phyloP scores from a whole-genome alignment of 2,797 vertebrate genomes.

The Pantherophis vulpinus region DNA sequence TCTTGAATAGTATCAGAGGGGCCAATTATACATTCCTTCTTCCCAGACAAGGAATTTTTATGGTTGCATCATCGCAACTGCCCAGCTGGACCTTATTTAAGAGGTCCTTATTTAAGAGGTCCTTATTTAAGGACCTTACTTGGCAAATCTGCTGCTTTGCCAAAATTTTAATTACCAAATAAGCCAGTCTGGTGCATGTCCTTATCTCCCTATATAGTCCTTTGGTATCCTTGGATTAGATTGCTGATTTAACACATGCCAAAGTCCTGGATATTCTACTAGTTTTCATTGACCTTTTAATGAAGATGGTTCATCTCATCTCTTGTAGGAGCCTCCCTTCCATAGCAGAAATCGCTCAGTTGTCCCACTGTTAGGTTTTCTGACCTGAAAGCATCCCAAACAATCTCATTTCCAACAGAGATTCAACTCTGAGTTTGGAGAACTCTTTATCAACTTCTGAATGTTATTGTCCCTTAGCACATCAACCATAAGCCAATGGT shows the following conservation, averaged over 20 bases:
- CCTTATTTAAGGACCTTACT: not conserved
- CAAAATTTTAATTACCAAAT: not conserved
- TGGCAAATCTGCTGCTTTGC: not conserved
- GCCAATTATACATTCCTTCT: not conserved
- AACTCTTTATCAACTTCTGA: not conserved
- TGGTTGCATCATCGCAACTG: not conserved
- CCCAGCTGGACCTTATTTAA: not conserved
- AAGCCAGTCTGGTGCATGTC: not conserved
- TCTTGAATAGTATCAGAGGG: not conserved
- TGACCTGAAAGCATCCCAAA: not conserved
- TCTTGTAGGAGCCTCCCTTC: not conserved
- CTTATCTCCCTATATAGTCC: not conserved
- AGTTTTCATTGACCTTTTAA: not conserved
- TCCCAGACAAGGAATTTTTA: not conserved
- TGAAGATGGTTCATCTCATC: not conserved
- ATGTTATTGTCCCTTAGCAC: not conserved
- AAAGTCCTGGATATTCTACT: not conserved
- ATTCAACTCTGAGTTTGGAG: not conserved
- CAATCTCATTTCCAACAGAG: not conserved
- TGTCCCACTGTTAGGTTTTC: not conserved
- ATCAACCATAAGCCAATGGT: not conserved
- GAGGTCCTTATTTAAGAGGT: too few relatives aligned
- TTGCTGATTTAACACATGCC: not conserved
- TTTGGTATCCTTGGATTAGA: not conserved
- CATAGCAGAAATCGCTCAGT: not conserved